Percentiles rank a stretch among this genome's conserved stretches.
These are phyloP conservation scores for Rhea americana DNA, from an alignment of 2,113 vertebrate species.

Conservation along the genomic window DNA sequence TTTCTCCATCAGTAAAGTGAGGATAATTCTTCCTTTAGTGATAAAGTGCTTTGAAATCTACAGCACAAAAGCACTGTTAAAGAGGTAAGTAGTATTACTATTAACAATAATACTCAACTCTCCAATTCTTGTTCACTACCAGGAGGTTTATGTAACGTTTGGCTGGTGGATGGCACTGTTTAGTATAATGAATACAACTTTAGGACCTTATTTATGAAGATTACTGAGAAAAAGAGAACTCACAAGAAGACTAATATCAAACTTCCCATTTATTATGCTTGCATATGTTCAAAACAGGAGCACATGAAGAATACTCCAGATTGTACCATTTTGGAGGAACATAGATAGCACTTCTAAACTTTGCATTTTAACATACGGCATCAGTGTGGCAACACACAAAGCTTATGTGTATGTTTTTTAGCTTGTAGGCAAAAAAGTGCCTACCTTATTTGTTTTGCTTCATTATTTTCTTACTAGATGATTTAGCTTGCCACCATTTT, in stretches of 20 bases:
- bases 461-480: background rate
- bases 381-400: background rate
- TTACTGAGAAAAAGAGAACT: background rate
- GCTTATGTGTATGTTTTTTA: background rate
- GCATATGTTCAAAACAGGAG: background rate
- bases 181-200: background rate
- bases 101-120: constrained; percentile 42
- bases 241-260: background rate
- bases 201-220: background rate
- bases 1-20: constrained; percentile 67
- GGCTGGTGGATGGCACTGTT: background rate
- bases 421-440: background rate
- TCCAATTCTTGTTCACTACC: constrained; percentile 13
- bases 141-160: constrained; percentile 12
- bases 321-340: background rate
- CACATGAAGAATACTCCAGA: background rate
- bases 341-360: background rate
- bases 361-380: background rate
- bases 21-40: constrained; percentile 69
- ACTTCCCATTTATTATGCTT: background rate
- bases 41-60: constrained; percentile 68
- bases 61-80: constrained; percentile 56
- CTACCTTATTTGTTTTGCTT: background rate
- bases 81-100: constrained; percentile 58
- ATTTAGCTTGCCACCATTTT: background rate